These are phyloP conservation scores for Drosophila miranda DNA, from an alignment of 1,140 invertebrate genomes.

Conservation along the genomic window DNA sequence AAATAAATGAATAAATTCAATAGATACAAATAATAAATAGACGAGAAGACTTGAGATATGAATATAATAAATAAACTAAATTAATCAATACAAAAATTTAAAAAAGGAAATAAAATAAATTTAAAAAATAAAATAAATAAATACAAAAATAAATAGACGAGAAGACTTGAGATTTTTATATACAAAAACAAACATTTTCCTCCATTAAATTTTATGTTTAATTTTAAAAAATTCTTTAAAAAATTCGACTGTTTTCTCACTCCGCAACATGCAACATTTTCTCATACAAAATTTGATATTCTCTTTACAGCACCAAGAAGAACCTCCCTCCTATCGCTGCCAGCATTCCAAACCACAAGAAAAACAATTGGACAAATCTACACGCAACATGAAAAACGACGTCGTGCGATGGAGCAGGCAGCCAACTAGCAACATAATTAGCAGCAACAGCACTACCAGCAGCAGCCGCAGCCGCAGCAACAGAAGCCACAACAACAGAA, in stretches of 20 bases:
- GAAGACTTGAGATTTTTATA: neutral
- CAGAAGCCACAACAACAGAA: conserved; percentile 20
- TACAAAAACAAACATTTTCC: too few relatives aligned
- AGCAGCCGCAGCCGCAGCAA: conserved; percentile 21
- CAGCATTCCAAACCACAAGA: conserved; percentile 19
- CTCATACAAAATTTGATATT: neutral
- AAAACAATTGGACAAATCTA: conserved; percentile 50
- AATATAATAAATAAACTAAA: too few relatives aligned
- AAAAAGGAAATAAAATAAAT: too few relatives aligned
- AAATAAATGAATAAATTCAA: too few relatives aligned
- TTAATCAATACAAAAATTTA: too few relatives aligned
- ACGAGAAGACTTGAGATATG: too few relatives aligned
- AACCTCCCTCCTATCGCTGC: neutral
- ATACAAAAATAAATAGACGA: too few relatives aligned
- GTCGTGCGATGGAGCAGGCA: conserved; percentile 79
- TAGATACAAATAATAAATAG: too few relatives aligned
- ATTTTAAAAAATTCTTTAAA: too few relatives aligned
- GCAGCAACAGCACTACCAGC: conserved; percentile 18
- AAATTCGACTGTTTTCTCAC: too few relatives aligned
- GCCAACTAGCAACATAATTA: conserved; percentile 50
- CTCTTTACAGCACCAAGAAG: conserved; percentile 14
- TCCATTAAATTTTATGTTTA: too few relatives aligned
- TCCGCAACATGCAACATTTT: neutral
- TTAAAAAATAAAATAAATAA: too few relatives aligned
- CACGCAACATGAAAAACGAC: conserved; percentile 82